Evolutionary conservation across 2,888 invertebrate genomes (phyloP), one percentile per base, ranked within the genome.

Genomic region (Folsomia candida): DNA sequence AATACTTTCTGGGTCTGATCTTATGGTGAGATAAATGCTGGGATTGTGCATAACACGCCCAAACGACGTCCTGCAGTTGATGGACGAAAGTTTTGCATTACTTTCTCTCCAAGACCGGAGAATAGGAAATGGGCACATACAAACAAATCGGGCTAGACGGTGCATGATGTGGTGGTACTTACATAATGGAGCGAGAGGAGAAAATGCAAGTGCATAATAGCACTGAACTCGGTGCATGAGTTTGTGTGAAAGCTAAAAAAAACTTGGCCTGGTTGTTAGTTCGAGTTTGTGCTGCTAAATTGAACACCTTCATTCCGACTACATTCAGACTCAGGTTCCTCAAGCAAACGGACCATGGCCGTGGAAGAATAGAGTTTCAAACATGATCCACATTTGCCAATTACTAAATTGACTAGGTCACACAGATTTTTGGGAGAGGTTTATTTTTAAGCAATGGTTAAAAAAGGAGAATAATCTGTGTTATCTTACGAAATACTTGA

Each of bases 281-380:
- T 4, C 37, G 14, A 37, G 37, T 54, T 54, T 54, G 54, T 54
- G 54, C 54, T n/a, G 54, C 54, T 54, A 54, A 54, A 54, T 54
- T 54, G 6, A 54, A 54, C 54, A 54, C 54, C 20, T 54, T 54
- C 37, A 37, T n/a, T 47, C 47, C 47, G 18, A 47, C 47, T 47
- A 11, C 47, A 47, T 47, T 47, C 47, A 47, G n/a, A n/a, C n/a
- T n/a, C n/a, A n/a, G n/a, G n/a, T n/a, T n/a, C n/a, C n/a, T n/a
- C n/a, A n/a, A n/a, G n/a, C n/a, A n/a, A n/a, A n/a, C n/a, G n/a
- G n/a, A n/a, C n/a, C n/a, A n/a, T n/a, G n/a, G n/a, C n/a, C n/a
- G n/a, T n/a, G n/a, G n/a, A n/a, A n/a, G n/a, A n/a, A n/a, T n/a
- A n/a, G n/a, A n/a, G n/a, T n/a, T n/a, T n/a, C n/a, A n/a, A n/a